Conservation (phyloP, 2,888 invertebrate species). For the Oegoconia quadripuncta region DNA sequence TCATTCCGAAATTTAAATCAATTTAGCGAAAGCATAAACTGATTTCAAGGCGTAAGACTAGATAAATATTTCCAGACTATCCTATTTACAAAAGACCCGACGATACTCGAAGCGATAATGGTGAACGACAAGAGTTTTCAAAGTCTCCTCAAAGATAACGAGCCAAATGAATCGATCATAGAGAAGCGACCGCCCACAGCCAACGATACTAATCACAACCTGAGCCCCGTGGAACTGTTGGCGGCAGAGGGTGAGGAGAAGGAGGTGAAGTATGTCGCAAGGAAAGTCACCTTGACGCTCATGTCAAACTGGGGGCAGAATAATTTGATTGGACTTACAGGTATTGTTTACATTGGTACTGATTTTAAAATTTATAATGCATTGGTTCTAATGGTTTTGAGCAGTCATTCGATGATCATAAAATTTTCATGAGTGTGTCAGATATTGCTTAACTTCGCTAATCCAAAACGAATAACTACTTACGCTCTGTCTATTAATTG, state of each 20-base stretch:
- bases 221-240: slow-evolving; percentile 40
- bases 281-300: slow-evolving; percentile 75
- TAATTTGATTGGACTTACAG: slow-evolving; percentile 80
- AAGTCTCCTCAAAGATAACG: slow-evolving; percentile 60
- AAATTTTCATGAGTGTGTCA: no score
- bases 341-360: slow-evolving; percentile 33
- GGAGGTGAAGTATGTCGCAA: slow-evolving; percentile 51
- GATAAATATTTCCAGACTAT: slow-evolving; percentile 84
- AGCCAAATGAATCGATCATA: slow-evolving; percentile 38
- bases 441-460: no score
- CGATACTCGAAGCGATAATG: slow-evolving; percentile 80
- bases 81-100: slow-evolving; percentile 88
- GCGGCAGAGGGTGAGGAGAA: slow-evolving; percentile 36
- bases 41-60: no score
- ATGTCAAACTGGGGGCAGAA: slow-evolving; percentile 83
- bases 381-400: no score
- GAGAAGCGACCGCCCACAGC: slow-evolving; percentile 81
- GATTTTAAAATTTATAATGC: not conserved
- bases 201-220: slow-evolving; percentile 52
- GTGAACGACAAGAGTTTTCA: slow-evolving; percentile 62
- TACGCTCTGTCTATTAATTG: not conserved
- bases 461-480: not conserved
- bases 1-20: no score
- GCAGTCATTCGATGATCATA: no score
- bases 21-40: no score